phyloP scores from a whole-genome alignment of 2,888 invertebrate genomes.

The Spilarctia lutea region DNA sequence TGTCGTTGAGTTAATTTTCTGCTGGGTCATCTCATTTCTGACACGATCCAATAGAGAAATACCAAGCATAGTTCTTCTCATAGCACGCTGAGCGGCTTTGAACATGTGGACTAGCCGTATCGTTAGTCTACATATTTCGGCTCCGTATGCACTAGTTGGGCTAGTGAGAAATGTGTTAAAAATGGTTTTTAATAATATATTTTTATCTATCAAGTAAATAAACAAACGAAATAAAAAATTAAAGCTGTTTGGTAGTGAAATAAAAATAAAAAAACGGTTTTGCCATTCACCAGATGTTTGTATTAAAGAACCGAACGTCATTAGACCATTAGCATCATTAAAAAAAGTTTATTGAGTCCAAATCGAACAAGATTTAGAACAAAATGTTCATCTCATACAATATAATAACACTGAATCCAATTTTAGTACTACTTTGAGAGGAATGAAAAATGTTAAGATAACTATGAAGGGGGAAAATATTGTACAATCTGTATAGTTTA shows the following conservation, averaged over 20 bases:
- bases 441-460: background rate
- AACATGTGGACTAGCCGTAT: too few species aligned
- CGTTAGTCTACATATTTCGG: too few species aligned
- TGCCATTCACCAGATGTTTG: background rate
- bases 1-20: too few species aligned
- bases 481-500: background rate
- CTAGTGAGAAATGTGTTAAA: too few species aligned
- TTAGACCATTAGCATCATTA: background rate
- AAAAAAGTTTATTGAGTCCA: background rate
- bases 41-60: too few species aligned
- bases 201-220: conserved; percentile 9
- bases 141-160: too few species aligned
- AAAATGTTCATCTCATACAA: background rate
- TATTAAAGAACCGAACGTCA: background rate
- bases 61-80: too few species aligned
- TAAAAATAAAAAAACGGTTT: conserved; percentile 12
- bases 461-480: background rate
- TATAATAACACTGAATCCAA: background rate
- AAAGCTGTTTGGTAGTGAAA: conserved; percentile 16
- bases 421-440: background rate
- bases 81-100: too few species aligned
- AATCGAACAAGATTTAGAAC: background rate
- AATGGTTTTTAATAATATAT: too few species aligned
- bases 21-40: too few species aligned
- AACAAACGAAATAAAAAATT: conserved; percentile 5